Evolutionary conservation across 2,888 invertebrate species (phyloP), one percentile per base, ranked within the genome.

Genomic region (Philaethria dido): DNA sequence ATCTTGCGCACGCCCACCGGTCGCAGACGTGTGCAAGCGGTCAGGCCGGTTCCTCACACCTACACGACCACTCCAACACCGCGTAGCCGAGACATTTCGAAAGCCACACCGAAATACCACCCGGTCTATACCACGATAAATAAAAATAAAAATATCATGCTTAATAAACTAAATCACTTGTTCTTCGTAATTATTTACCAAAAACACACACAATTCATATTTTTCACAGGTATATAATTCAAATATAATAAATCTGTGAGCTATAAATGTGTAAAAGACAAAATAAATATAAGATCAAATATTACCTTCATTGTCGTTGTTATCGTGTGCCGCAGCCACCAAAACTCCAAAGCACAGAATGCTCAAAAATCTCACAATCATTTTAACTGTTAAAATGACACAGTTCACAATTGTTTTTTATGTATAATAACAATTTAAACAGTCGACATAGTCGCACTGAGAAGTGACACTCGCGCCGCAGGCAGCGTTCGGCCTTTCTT

Each of bases 311-410:
- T 93, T 92, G 86, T 89, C 90, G 91, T 87, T 87, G 87, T 91
- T 92, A 80, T 84, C 84, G 81, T 82, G 86, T 80, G 89, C 89
- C 83, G 88, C 84, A 85, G 88, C 87, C 84, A 83, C 86, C 86
- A 92, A 87, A 86, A 89, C 85, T 85, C 88, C 92, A 81, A 91
- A 80, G 86, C 88, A 92, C 86, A 91, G 78, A 83, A 92, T 80
- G 91, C 84, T 87, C 82, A 89, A 83, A 81, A 87, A 92, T 88
- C 93, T 92, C 92, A 93, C 92, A 91, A 93, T 93, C 93, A 93
- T 93, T 88, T 83, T 92, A 85, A 87, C 83, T 81, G 82, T 81
- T 87, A 78, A 80, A 80, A 83, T 80, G 80, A 77, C 80, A 78
- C 78, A 83, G 87, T 90, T 89, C 88, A 92, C 90, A 87, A 82